These are phyloP conservation scores for Nannoperca obscura DNA, from an alignment of 2,797 vertebrate genomes.

Conservation along the genomic window DNA sequence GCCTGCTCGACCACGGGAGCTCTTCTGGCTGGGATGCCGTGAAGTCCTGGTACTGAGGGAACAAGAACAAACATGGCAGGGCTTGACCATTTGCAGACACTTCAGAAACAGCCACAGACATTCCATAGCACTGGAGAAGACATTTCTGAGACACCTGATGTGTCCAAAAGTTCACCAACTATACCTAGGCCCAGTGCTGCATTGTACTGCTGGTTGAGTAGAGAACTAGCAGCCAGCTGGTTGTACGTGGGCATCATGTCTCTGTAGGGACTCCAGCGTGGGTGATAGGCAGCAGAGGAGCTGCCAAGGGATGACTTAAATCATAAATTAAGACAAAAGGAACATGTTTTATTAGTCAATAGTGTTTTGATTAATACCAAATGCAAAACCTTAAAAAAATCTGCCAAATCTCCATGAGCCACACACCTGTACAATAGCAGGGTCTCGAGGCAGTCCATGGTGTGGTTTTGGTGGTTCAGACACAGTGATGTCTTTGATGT, in stretches of 20 bases:
- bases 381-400: neutral
- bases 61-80: neutral
- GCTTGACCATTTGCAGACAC: neutral
- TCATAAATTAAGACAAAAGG: neutral
- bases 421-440: conserved; percentile 95
- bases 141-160: neutral
- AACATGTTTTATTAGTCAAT: neutral
- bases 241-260: conserved; percentile 91
- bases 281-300: conserved; percentile 87
- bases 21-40: conserved; percentile 87
- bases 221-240: conserved; percentile 93
- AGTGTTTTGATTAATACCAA: neutral
- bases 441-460: conserved; percentile 93
- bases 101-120: neutral
- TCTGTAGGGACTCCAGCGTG: conserved; percentile 94
- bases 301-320: conserved; percentile 74
- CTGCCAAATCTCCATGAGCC: neutral
- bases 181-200: conserved; percentile 93
- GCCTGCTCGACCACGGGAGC: conserved; percentile 98
- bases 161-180: conserved; percentile 49
- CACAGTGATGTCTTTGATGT: conserved; percentile 98
- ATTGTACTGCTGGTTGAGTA: conserved; percentile 95
- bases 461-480: conserved; percentile 95
- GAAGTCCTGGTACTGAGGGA: conserved; percentile 85
- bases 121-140: neutral